Conservation (phyloP, 2,113 vertebrate genomes). For the Zootoca vivipara region DNA sequence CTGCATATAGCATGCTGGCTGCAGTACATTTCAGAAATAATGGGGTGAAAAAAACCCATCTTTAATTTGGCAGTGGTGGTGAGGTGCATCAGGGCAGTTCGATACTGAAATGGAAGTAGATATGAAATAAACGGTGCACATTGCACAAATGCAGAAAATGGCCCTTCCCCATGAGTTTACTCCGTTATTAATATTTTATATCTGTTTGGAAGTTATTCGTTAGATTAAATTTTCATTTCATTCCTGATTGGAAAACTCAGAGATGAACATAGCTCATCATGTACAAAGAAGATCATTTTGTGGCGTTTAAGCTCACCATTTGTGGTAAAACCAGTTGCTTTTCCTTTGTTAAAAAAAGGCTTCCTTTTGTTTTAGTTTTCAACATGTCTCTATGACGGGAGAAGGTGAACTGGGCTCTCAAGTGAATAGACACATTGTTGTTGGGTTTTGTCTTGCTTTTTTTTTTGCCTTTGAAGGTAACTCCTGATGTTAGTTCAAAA, state of each 20-base stretch:
- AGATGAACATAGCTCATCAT: not conserved
- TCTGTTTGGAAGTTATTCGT: conserved; percentile 12
- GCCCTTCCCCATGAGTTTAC: not conserved
- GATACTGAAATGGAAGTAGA: not conserved
- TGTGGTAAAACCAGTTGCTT: conserved; percentile 4
- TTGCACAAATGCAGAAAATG: conserved; percentile 4
- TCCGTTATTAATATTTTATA: conserved; percentile 30
- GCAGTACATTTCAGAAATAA: conserved; percentile 70
- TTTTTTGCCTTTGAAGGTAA: conserved; percentile 34
- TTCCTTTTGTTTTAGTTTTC: conserved; percentile 30
- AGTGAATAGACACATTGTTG: conserved; percentile 21
- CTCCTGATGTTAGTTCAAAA: conserved; percentile 37
- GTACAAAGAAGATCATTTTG: not conserved
- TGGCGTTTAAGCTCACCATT: conserved; percentile 6
- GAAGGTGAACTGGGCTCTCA: conserved; percentile 37
- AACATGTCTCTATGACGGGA: conserved; percentile 28
- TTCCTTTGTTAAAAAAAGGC: not conserved
- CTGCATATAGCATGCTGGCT: conserved; percentile 58
- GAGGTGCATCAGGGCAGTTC: conserved; percentile 43
- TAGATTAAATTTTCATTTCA: conserved; percentile 30
- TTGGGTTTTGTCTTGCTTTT: not conserved
- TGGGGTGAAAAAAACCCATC: conserved; percentile 46
- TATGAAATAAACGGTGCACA: conserved; percentile 8
- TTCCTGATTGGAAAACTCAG: conserved; percentile 2
- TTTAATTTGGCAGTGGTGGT: conserved; percentile 59